These are phyloP conservation scores for Cydia fagiglandana DNA, from an alignment of 1,140 invertebrate species.

Conservation along the genomic window DNA sequence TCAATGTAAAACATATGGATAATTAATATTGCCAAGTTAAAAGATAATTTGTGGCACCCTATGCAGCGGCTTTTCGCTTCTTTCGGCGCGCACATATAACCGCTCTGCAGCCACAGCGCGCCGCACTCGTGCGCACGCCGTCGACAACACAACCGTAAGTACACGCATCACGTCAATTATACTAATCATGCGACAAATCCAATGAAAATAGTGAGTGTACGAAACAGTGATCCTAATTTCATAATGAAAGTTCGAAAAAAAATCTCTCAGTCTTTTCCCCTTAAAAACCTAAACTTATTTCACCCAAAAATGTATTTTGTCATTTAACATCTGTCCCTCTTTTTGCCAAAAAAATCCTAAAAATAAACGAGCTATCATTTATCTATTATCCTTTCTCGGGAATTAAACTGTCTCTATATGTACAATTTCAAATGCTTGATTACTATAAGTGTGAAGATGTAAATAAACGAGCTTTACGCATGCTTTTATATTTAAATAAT, in stretches of 20 bases:
- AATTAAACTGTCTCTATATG: too few species aligned
- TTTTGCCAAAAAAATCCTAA: too few species aligned
- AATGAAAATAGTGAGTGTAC: neutral
- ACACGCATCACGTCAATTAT: constrained; percentile 35
- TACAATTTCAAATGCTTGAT: too few species aligned
- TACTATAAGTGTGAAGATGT: too few species aligned
- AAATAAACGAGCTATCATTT: too few species aligned
- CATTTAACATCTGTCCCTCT: too few species aligned
- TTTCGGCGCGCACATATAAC: constrained; percentile 63
- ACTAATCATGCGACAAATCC: constrained; percentile 25
- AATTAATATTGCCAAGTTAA: constrained; percentile 25
- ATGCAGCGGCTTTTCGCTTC: constrained; percentile 41
- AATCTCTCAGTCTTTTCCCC: too few species aligned
- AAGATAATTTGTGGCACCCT: constrained; percentile 52
- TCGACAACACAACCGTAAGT: constrained; percentile 58
- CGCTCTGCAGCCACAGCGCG: constrained; percentile 40
- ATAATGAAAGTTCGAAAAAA: neutral
- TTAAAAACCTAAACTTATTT: too few species aligned
- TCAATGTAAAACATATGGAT: neutral
- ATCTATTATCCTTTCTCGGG: too few species aligned
- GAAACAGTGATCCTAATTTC: neutral
- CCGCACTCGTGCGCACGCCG: constrained; percentile 61
- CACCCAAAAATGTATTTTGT: too few species aligned
- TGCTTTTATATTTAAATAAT: neutral
- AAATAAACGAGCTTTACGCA: too few species aligned